Evolutionary conservation across 2,888 invertebrate species (phyloP).

Genomic region (Yponomeuta sedellus): DNA sequence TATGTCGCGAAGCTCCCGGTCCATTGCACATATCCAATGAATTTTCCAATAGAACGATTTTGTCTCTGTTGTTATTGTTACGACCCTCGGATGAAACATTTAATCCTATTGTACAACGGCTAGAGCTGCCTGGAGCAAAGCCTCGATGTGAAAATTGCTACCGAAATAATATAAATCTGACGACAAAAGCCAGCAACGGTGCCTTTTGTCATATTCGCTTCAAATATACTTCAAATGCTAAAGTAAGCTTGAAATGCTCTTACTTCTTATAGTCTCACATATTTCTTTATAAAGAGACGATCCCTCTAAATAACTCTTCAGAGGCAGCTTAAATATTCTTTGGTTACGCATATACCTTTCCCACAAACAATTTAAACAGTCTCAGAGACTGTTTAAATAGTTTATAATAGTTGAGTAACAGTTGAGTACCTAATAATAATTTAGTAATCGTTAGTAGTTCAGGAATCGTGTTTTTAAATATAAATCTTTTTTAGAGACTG

Average conservation of each 20-base stretch:
- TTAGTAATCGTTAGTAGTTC: too few species aligned
- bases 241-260: background rate
- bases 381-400: too few species aligned
- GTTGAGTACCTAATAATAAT: too few species aligned
- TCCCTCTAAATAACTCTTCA: too few species aligned
- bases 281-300: too few species aligned
- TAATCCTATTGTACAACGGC: constrained; percentile 33
- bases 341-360: too few species aligned
- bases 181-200: constrained; percentile 15
- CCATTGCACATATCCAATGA: constrained; percentile 57
- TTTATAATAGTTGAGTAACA: too few species aligned
- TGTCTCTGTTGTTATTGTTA: constrained; percentile 37
- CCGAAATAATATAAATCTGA: constrained; percentile 20
- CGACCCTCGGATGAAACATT: constrained; percentile 44
- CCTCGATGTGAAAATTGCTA: constrained; percentile 9
- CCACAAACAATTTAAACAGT: too few species aligned
- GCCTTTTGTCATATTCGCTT: background rate
- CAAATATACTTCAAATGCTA: background rate
- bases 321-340: too few species aligned
- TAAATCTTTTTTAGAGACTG: too few species aligned
- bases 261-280: background rate
- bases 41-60: constrained; percentile 64
- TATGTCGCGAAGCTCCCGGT: constrained; percentile 65
- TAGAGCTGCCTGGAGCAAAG: constrained; percentile 15
- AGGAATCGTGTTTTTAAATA: too few species aligned